Evolutionary conservation across 2,888 invertebrate species (phyloP).

Genomic region (Hybos culiciformis): DNA sequence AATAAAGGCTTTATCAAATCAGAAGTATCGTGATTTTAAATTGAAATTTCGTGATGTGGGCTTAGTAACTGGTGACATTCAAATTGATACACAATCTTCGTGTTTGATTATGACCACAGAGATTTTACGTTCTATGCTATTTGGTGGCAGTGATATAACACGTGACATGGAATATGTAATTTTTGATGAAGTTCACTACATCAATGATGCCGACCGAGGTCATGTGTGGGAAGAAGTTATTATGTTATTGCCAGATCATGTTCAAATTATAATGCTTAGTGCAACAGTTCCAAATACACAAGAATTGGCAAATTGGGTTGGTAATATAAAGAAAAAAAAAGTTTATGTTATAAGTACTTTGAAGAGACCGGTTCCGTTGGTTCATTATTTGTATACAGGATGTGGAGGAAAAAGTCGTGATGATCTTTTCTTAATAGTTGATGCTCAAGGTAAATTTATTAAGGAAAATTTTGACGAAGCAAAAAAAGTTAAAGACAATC

Average conservation of each 20-base stretch:
- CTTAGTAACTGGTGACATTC: constrained; percentile 87
- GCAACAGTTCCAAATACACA: constrained; percentile 97
- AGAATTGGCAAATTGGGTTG: constrained; percentile 92
- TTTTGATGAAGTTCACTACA: constrained; percentile 98
- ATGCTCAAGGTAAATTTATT: constrained; percentile 55
- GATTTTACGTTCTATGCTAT: constrained; percentile 92
- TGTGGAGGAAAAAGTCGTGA: constrained; percentile 51
- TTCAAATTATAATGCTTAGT: constrained; percentile 91
- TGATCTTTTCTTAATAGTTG: constrained; percentile 65
- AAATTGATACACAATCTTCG: constrained; percentile 83
- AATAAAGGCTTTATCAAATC: constrained; percentile 97
- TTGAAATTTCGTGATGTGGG: constrained; percentile 85
- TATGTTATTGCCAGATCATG: constrained; percentile 86
- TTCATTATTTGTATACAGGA: constrained; percentile 82
- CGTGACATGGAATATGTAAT: constrained; percentile 96
- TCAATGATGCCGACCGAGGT: constrained; percentile 93
- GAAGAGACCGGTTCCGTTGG: constrained; percentile 88
- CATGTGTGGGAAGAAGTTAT: constrained; percentile 99
- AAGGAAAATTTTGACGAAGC: constrained; percentile 49
- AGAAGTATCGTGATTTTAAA: constrained; percentile 96
- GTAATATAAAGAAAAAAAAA: constrained; percentile 71
- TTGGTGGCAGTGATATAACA: constrained; percentile 85
- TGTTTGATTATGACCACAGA: constrained; percentile 99
- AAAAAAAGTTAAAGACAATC: constrained; percentile 30
- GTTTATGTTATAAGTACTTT: constrained; percentile 87